Conservation (phyloP, 2,888 invertebrate genomes). For the Sylvicola cinctus region DNA sequence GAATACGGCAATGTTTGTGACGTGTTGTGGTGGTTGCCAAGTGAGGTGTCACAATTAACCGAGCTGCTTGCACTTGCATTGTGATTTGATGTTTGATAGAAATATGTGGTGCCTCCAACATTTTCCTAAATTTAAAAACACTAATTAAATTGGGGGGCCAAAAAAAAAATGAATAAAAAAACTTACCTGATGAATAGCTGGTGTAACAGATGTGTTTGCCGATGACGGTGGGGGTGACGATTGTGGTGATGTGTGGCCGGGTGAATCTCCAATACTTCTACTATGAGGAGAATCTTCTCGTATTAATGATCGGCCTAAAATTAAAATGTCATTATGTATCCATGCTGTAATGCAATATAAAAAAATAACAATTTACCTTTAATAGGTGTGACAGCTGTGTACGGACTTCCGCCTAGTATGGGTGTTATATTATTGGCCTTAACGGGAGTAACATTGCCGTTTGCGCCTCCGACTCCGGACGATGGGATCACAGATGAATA, state of each 20-base stretch:
- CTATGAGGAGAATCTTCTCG: not conserved
- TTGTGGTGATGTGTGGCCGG: slow-evolving; percentile 23
- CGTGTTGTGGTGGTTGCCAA: slow-evolving; percentile 15
- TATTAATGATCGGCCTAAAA: not conserved
- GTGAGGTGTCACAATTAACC: slow-evolving; percentile 18
- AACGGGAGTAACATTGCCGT: slow-evolving; percentile 15
- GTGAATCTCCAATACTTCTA: slow-evolving; percentile 16
- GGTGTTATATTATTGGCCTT: slow-evolving; percentile 1
- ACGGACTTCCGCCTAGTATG: slow-evolving; percentile 1
- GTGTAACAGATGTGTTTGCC: slow-evolving; percentile 19
- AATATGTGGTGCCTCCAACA: slow-evolving; percentile 89
- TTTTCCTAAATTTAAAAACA: slow-evolving; percentile 42
- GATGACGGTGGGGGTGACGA: slow-evolving; percentile 29
- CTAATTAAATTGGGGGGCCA: slow-evolving; percentile 10
- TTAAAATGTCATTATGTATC: not conserved
- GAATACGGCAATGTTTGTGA: not conserved
- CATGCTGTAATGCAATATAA: not conserved
- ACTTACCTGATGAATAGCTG: slow-evolving; percentile 23
- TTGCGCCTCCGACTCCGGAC: no score
- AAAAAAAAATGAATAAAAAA: slow-evolving; percentile 3
- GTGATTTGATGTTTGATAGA: slow-evolving; percentile 49
- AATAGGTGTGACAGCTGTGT: slow-evolving; percentile 5
- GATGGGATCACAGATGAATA: slow-evolving; percentile 21
- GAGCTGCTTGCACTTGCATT: slow-evolving; percentile 22
- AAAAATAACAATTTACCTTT: slow-evolving; percentile 1